These are phyloP conservation scores for Muraenolepis orangiensis DNA, from an alignment of 2,797 vertebrate species.

Conservation along the genomic window DNA sequence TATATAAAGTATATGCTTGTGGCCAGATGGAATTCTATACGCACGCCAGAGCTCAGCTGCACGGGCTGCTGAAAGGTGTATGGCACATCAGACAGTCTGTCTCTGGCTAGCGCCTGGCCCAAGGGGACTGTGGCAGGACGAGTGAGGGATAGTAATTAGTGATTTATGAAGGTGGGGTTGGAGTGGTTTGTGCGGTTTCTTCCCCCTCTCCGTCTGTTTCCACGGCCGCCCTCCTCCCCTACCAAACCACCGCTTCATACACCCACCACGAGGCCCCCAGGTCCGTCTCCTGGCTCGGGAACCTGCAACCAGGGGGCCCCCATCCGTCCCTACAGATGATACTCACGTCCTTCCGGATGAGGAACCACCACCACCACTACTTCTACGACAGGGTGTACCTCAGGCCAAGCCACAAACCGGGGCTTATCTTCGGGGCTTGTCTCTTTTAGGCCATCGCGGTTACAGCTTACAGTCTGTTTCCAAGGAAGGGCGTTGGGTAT, in stretches of 20 bases:
- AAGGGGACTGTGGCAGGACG: not conserved
- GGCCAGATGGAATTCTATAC: conserved; percentile 2
- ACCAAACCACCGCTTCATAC: not conserved
- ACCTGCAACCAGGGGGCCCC: not conserved
- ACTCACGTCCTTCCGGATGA: not conserved
- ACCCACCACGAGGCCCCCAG: not conserved
- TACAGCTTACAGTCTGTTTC: not conserved
- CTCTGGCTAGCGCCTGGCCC: not conserved
- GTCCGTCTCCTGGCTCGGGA: not conserved
- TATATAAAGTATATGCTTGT: not conserved
- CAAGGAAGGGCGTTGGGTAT: not conserved
- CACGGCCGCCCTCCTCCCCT: not conserved
- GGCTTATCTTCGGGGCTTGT: not conserved
- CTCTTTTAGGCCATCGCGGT: not conserved
- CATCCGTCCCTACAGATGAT: not conserved
- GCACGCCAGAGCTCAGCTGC: not conserved
- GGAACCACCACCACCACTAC: no score
- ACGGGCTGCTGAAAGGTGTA: not conserved
- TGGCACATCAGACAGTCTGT: conserved; percentile 3
- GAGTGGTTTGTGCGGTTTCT: not conserved
- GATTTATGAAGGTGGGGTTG: not conserved
- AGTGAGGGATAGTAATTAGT: not conserved
- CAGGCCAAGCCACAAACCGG: not conserved
- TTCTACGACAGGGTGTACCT: no score
- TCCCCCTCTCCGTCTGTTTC: not conserved